Base-by-base conservation (phyloP, 2,113 vertebrate genomes). In the Camarhynchus parvulus region DNA sequence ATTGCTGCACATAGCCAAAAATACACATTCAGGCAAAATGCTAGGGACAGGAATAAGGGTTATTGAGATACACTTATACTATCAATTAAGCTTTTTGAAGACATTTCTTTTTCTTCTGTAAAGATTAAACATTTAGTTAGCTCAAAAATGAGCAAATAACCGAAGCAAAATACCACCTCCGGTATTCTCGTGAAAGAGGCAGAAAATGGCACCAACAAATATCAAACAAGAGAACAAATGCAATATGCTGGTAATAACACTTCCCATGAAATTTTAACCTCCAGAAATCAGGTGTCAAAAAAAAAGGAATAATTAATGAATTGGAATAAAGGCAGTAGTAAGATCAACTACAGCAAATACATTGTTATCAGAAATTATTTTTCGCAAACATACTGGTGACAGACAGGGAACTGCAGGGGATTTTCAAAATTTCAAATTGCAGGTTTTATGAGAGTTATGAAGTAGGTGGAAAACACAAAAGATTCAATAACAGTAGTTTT, bases 361-460 rank as follows among this genome's bases (percentile, higher is more conserved):
- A 83, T 70, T 96, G 87, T 95, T 83, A 93, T 42, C 46, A 96
- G 83, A 88, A 96, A 33, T n/a, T 1, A 42, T 17, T 85, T 87
- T 77, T 76, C 79, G 58, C 28, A 90, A 90, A 83, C 31, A 70
- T 28, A 7, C 3, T 3, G 8, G 5, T 46, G 30, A 72, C 14
- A 35, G 61, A 83, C 47, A 85, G 14, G 11, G 24, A 83, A 83
- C 75, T 42, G 25, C 42, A 83, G 53, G 67, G 10, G 50, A 72
- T 76, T 62, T 73, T 67, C 37, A 69, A 41, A 87, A 63, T 90
- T 94, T 85, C 31, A 64, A 77, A 61, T 64, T 39, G 12, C 33
- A 62, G 24, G 27, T 87, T 94, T 90, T 52, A 28, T 58, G 52
- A n/a, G 30, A 67, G 17, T 16, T 88, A 17, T 59, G 37, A 85